Conservation (phyloP, 2,113 vertebrate genomes). For the Aegithalos caudatus region DNA sequence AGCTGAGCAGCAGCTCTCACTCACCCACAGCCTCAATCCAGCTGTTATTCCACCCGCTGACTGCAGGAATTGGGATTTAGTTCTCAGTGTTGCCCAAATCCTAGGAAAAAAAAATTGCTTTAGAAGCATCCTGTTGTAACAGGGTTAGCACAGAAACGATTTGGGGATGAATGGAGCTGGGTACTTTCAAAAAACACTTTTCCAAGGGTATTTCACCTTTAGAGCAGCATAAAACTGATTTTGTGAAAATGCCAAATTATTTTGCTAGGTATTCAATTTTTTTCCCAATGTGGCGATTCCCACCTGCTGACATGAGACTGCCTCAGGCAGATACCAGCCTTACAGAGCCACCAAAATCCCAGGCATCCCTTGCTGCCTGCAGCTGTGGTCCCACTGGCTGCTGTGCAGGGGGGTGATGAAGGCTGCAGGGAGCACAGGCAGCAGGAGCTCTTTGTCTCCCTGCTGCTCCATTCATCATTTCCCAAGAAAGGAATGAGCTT, state of each 20-base stretch:
- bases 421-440: neutral
- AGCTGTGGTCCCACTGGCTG: fast-evolving
- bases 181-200: neutral
- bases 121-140: neutral
- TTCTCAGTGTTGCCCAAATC: neutral
- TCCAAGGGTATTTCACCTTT: neutral
- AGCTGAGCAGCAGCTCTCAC: neutral
- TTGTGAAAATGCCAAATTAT: neutral
- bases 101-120: neutral
- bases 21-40: neutral
- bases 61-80: neutral
- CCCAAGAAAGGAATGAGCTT: neutral
- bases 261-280: neutral
- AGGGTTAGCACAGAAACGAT: neutral
- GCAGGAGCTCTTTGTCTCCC: neutral
- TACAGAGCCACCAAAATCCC: neutral
- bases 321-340: neutral
- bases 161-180: neutral
- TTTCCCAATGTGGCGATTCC: neutral
- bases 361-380: fast-evolving
- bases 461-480: neutral
- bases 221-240: neutral
- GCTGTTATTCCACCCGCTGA: fast-evolving
- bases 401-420: fast-evolving
- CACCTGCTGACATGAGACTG: neutral